phyloP scores from a whole-genome alignment of 1,140 invertebrate species.

The Pinna nobilis region DNA sequence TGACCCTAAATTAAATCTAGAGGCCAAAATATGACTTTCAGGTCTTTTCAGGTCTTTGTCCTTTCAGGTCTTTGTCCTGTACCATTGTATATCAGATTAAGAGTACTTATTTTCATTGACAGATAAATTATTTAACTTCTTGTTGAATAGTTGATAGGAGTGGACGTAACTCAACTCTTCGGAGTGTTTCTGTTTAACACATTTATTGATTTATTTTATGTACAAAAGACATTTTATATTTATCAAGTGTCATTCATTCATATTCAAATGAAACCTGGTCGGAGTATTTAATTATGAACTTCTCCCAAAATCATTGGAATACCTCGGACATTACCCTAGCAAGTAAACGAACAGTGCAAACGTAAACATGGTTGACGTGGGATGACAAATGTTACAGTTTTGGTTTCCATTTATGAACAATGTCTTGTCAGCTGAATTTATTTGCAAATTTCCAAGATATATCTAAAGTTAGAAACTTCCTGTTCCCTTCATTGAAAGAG shows the following conservation, averaged over 20 bases:
- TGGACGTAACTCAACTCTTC: no score
- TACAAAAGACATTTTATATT: not conserved
- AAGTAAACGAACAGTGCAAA: not conserved
- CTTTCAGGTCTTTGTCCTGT: no score
- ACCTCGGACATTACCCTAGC: no score
- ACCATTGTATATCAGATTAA: no score
- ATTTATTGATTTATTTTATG: not conserved
- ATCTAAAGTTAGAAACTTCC: conserved; percentile 49
- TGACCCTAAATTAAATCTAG: no score
- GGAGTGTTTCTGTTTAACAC: no score
- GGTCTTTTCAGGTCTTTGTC: no score
- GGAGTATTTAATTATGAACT: not conserved
- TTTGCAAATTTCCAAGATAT: conserved; percentile 64
- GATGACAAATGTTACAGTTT: not conserved
- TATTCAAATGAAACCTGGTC: not conserved
- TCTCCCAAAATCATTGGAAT: not conserved
- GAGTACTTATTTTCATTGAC: no score
- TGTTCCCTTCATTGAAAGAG: conserved; percentile 60
- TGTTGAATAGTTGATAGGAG: no score
- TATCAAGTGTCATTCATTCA: not conserved
- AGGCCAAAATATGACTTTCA: no score
- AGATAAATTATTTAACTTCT: no score
- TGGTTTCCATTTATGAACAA: conserved; percentile 13
- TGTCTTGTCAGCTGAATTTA: conserved; percentile 66
- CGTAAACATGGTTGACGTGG: conserved; percentile 8